Conservation (phyloP, 2,888 invertebrate species). For the Philhelius pedissequus region DNA sequence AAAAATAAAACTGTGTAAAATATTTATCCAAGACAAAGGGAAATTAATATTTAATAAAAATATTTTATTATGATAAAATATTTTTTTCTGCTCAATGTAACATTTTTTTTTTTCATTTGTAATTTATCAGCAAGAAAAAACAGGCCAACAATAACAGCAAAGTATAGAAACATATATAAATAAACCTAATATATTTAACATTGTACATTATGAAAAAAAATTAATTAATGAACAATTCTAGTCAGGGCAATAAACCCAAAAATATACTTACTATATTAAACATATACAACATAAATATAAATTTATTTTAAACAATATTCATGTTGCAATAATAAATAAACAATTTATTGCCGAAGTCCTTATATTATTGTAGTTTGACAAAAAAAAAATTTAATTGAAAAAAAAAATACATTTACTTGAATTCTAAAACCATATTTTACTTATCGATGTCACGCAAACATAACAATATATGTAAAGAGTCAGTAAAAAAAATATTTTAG, state of each 20-base stretch:
- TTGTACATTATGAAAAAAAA: not conserved
- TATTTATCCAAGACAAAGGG: not conserved
- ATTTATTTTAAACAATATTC: not conserved
- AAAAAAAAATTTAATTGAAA: not conserved
- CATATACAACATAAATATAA: not conserved
- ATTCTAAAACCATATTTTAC: slow-evolving; percentile 26
- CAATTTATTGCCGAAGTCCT: not conserved
- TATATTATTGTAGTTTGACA: not conserved
- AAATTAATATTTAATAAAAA: not conserved
- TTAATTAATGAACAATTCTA: not conserved
- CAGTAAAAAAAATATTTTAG: not conserved
- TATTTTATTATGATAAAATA: slow-evolving; percentile 49
- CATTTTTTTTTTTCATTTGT: slow-evolving; percentile 21
- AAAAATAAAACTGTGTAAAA: not conserved
- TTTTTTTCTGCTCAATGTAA: slow-evolving; percentile 37
- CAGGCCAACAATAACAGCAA: slow-evolving; percentile 42
- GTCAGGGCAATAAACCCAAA: slow-evolving; percentile 2
- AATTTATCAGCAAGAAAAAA: not conserved
- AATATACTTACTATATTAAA: not conserved
- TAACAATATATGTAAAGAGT: not conserved
- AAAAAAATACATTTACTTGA: slow-evolving; percentile 18
- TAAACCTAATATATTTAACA: not conserved
- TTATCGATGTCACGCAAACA: slow-evolving; percentile 57
- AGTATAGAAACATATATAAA: too few relatives aligned
- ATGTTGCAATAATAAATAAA: not conserved